These are phyloP conservation scores for Patella depressa DNA, from an alignment of 2,888 invertebrate genomes.

Conservation along the genomic window DNA sequence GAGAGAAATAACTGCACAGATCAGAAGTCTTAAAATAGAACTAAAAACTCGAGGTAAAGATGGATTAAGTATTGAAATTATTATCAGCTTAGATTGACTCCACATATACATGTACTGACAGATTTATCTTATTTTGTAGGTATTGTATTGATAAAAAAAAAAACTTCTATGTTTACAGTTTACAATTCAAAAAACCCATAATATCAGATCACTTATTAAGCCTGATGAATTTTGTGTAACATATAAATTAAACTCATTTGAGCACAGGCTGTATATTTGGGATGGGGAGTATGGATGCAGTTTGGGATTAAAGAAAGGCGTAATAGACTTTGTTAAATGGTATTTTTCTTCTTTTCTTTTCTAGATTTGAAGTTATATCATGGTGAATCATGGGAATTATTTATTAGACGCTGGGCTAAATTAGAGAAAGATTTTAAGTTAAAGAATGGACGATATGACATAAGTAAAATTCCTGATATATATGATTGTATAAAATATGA, in stretches of 20 bases:
- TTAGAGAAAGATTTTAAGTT: conserved; percentile 97
- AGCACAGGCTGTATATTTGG: no score
- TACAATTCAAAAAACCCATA: no score
- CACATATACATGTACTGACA: conserved; percentile 6
- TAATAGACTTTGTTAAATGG: no score
- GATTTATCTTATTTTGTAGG: not conserved
- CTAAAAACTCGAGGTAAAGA: conserved; percentile 58
- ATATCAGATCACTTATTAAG: not conserved
- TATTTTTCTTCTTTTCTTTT: conserved; percentile 8
- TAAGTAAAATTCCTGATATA: conserved; percentile 99
- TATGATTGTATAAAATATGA: conserved; percentile 99
- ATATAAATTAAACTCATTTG: not conserved
- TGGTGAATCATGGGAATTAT: conserved; percentile 98
- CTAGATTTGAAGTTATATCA: conserved; percentile 93
- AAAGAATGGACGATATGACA: conserved; percentile 89
- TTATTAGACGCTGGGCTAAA: conserved; percentile 97
- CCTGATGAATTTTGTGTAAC: not conserved
- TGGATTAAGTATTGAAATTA: not conserved
- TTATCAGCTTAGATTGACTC: not conserved
- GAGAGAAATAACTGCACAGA: conserved; percentile 87
- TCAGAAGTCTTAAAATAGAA: conserved; percentile 71
- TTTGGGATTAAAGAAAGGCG: no score
- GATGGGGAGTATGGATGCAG: no score
- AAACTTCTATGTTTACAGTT: not conserved
- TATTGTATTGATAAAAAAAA: not conserved